Percentiles rank a stretch among this genome's conserved stretches.
These are phyloP conservation scores for Corydoras sp. DNA, from an alignment of 2,113 vertebrate species.

Conservation along the genomic window DNA sequence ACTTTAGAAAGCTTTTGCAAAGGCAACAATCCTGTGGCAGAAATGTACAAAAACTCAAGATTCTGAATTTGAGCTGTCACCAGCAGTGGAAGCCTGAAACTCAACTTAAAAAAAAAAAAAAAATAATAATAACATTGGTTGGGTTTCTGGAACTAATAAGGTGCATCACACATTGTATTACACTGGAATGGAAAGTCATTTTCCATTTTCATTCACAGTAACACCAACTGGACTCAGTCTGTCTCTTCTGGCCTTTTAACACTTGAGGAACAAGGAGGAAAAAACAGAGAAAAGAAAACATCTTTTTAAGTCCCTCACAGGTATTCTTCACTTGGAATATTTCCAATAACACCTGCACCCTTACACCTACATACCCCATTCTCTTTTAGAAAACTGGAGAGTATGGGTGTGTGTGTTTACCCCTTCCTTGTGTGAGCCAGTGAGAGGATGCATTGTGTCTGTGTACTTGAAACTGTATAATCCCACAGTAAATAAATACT, in stretches of 20 bases:
- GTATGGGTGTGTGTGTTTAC: not conserved
- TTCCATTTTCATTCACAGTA: not conserved
- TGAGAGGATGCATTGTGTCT: not conserved
- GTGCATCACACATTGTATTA: not conserved
- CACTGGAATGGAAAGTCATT: constrained; percentile 1
- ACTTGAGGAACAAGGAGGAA: not conserved
- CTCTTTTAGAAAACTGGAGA: not conserved
- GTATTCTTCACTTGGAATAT: constrained; percentile 8
- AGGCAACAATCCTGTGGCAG: too few species aligned
- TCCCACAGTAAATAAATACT: not conserved
- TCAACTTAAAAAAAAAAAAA: too few species aligned
- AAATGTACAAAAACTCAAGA: too few species aligned
- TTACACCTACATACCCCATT: constrained; percentile 5
- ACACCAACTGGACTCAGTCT: not conserved
- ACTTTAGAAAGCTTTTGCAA: too few species aligned
- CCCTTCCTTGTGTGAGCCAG: not conserved
- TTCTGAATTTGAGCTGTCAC: too few species aligned
- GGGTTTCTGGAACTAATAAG: not conserved
- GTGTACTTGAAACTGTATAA: not conserved
- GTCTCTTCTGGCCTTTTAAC: constrained; percentile 1
- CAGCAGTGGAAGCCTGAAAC: too few species aligned
- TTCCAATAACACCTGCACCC: constrained; percentile 10
- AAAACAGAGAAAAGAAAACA: constrained; percentile 10
- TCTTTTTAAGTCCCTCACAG: constrained; percentile 1
- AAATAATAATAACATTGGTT: too few species aligned